Base-by-base conservation (phyloP, 2,113 vertebrate genomes). In the Tyrannus savana region DNA sequence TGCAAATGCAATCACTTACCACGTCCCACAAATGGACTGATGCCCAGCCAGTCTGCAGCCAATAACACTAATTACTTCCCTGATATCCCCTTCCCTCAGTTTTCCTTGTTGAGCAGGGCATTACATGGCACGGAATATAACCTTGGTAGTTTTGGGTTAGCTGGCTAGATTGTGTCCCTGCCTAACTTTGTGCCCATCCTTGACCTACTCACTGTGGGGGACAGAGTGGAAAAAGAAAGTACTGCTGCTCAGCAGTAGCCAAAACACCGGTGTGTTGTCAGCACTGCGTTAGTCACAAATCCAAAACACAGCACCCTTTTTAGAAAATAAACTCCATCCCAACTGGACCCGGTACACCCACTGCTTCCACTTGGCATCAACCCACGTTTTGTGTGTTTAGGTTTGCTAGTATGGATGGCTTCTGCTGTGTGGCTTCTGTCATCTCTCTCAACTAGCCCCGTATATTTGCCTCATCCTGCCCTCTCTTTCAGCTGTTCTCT, bases 161-260 rank as follows among this genome's bases (percentile, higher is more conserved):
- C 56, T 78, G 58, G 50, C 19, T 19, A 14, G 53, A 53, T 50
- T 59, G 31, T 84, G 39, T 67, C 22, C 67, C 17, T 1, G 1
- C 30, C 35, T 49, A 28, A 0, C 49, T 76, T 76, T 6, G 3
- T 84, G 42, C 55, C n/a, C 12, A 41, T 35, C 55, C 37, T 60
- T 13, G 3, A 15, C 44, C 33, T 63, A 0, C 39, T 89, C 5
- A 0, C 42, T 41, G 6, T 19, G 12, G 19, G 4, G 14, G 21
- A 8, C 42, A 46, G 25, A 80, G 37, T 7, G 3, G 59, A 73
- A 73, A 39, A 27, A 37, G 24, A 14, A 53, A 28, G 42, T 35
- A 8, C 50, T 90, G 21, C 73, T 87, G 21, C 73, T 87, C 39
- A 67, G 68, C 33, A 47, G 47, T 14, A 89, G 47, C 39, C 39